Evolutionary conservation across 2,113 vertebrate genomes (phyloP).

Genomic region (Struthio camelus): DNA sequence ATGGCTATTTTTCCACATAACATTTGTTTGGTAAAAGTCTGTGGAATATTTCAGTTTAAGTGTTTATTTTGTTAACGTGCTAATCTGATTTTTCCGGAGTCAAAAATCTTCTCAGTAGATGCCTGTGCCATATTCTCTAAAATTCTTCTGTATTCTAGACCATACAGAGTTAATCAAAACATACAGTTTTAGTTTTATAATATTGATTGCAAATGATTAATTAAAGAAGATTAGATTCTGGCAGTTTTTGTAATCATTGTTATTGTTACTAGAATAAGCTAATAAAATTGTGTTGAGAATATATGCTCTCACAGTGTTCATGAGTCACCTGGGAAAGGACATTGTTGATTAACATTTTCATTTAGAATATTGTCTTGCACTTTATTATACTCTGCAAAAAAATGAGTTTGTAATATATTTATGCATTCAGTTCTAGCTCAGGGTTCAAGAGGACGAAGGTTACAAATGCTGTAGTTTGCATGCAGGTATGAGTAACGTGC

Average conservation of each 20-base stretch:
- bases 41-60: conserved; percentile 50
- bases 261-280: conserved; percentile 36
- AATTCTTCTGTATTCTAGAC: conserved; percentile 65
- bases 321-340: conserved; percentile 58
- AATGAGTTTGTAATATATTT: neutral
- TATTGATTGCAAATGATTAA: conserved; percentile 57
- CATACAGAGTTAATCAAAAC: neutral
- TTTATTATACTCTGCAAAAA: conserved; percentile 29
- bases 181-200: conserved; percentile 43
- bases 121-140: conserved; percentile 36
- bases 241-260: conserved; percentile 54
- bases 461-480: neutral
- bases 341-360: conserved; percentile 52
- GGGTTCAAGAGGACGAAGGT: neutral
- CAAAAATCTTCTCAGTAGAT: conserved; percentile 61
- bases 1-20: conserved; percentile 41
- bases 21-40: conserved; percentile 62
- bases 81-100: conserved; percentile 60
- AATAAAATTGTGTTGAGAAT: conserved; percentile 59
- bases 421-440: neutral
- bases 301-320: conserved; percentile 35
- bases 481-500: neutral
- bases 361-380: conserved; percentile 47
- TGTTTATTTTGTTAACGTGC: conserved; percentile 59
- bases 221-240: conserved; percentile 68